These are phyloP conservation scores for Acyrthosiphon pisum DNA, from an alignment of 1,140 invertebrate species.

Conservation along the genomic window DNA sequence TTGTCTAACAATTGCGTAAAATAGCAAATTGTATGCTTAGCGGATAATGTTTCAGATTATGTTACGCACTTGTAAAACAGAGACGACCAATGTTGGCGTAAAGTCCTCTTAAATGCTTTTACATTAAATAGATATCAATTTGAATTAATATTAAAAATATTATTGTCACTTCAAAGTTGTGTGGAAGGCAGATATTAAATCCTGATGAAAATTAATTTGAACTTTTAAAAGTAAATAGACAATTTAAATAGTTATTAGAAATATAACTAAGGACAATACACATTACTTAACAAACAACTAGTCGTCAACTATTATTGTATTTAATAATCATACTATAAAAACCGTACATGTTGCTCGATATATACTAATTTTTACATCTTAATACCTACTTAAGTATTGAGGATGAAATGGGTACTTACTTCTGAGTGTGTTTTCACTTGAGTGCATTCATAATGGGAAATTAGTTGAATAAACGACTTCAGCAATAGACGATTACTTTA, in stretches of 20 bases:
- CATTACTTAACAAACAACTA: neutral
- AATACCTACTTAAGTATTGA: neutral
- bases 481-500: neutral
- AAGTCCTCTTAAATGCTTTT: neutral
- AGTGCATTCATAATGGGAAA: neutral
- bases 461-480: neutral
- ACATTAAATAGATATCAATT: neutral
- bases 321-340: neutral
- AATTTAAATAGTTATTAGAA: neutral
- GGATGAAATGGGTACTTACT: neutral
- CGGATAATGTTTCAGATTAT: too few relatives aligned
- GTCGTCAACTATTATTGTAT: neutral
- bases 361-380: too few relatives aligned
- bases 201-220: neutral
- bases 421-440: neutral
- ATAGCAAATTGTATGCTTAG: too few relatives aligned
- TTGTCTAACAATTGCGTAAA: too few relatives aligned
- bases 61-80: too few relatives aligned
- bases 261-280: neutral
- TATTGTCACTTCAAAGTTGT: neutral
- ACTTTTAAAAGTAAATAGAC: neutral
- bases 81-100: too few relatives aligned
- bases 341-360: too few relatives aligned
- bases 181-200: neutral
- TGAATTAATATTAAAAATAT: neutral